Evolutionary conservation across 1,140 invertebrate species (phyloP), one percentile per base, ranked within the genome.

Genomic region (Eumaeus atala): DNA sequence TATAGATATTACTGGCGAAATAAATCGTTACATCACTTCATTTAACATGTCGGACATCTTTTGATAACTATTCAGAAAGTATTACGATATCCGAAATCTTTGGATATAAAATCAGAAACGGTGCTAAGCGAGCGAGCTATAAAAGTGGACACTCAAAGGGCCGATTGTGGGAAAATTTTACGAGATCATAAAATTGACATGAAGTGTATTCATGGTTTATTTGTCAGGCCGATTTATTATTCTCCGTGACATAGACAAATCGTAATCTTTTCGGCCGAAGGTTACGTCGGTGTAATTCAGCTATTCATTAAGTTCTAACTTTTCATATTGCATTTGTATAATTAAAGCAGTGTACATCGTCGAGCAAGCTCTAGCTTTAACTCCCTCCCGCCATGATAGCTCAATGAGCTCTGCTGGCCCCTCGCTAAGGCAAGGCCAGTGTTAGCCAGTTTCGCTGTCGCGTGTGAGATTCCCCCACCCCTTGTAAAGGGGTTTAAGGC

Each of bases 111-210:
- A 70, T 61, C 51, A 54, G 56, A 64, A 56, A 56, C 40, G 51
- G 36, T 52, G 48, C 61, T 70, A 61, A 68, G 60, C 51, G 51
- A 34, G 38, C 14, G 14, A 47, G 51, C 56, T 36, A 66, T 71
- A 60, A 67, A 71, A 64, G 54, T 62, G 61, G 62, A 59, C 63
- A 66, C 67, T 66, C 63, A 66, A 64, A 70, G 50, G 57, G 58
- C 48, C 54, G 56, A 62, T 65, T 58, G 58, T 49, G 66, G 55
- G 49, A 50, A 59, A 59, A 48, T 59, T 66, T 72, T 64, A 56
- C 66, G 49, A 56, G 49, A 49, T 48, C 37, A 52, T 67, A 66
- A 66, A 67, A 67, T 58, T 51, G 44, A 49, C 59, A 54, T 69
- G 54, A 70, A 65, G 28, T 35, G 14, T 56, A 55, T 59, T 63